Evolutionary conservation across 2,113 vertebrate species (phyloP).

Genomic region (human): GRCh38 chrX:15080501-15081000

Average conservation of each 20-base stretch:
- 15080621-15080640: too few species aligned
- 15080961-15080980: background rate
- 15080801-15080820: background rate
- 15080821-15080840: background rate
- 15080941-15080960: background rate
- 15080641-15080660: background rate
- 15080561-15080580: too few species aligned
- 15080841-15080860: background rate
- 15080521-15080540: too few species aligned
- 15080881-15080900: background rate
- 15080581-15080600: too few species aligned
- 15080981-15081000: background rate
- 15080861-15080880: background rate
- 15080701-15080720: background rate
- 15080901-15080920: background rate
- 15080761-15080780: background rate
- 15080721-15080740: background rate
- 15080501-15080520: too few species aligned
- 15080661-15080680: background rate
- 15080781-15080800: background rate
- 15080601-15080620: too few species aligned
- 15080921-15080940: background rate
- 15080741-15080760: background rate
- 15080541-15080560: too few species aligned
- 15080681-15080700: conserved; percentile 6